Percentiles rank a stretch among this genome's conserved stretches.
Evolutionary conservation across 2,888 invertebrate genomes (phyloP).

Genomic region (Eledona agricola): DNA sequence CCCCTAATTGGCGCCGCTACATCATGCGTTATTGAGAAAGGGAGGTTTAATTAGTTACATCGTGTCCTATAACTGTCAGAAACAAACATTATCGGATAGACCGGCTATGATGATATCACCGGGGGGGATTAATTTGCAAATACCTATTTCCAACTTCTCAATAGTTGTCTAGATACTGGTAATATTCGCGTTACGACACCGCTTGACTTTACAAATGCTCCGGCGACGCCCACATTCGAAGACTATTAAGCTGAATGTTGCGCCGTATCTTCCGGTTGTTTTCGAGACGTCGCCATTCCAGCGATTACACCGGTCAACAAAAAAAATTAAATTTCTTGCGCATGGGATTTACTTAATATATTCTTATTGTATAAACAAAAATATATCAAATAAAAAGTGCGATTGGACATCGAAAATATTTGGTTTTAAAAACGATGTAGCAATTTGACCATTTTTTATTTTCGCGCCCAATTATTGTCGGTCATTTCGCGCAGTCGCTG

Average conservation of each 20-base stretch:
- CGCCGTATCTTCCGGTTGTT: slow-evolving; percentile 15
- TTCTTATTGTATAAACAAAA: too few species aligned
- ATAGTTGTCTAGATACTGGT: slow-evolving; percentile 28
- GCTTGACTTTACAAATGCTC: slow-evolving; percentile 9
- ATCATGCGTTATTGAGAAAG: slow-evolving; percentile 30
- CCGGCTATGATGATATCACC: slow-evolving; percentile 31
- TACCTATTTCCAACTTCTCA: slow-evolving; percentile 35
- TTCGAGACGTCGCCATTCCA: neutral
- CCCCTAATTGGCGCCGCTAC: slow-evolving; percentile 27
- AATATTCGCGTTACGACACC: slow-evolving; percentile 21
- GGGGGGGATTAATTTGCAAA: slow-evolving; percentile 36
- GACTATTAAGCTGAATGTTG: slow-evolving; percentile 8
- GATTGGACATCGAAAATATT: too few species aligned
- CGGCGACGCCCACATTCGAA: slow-evolving; percentile 6
- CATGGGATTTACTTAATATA: too few species aligned
- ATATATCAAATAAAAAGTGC: too few species aligned
- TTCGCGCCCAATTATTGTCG: too few species aligned
- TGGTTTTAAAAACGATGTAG: too few species aligned
- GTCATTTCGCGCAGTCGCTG: too few species aligned
- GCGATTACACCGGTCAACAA: neutral
- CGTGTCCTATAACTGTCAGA: slow-evolving; percentile 38
- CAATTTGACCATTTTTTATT: too few species aligned
- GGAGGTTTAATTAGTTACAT: slow-evolving; percentile 38
- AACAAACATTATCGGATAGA: slow-evolving; percentile 37
- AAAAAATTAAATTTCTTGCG: too few species aligned